Evolutionary conservation across 1,140 invertebrate species (phyloP).

Genomic region (Cylas formicarius): DNA sequence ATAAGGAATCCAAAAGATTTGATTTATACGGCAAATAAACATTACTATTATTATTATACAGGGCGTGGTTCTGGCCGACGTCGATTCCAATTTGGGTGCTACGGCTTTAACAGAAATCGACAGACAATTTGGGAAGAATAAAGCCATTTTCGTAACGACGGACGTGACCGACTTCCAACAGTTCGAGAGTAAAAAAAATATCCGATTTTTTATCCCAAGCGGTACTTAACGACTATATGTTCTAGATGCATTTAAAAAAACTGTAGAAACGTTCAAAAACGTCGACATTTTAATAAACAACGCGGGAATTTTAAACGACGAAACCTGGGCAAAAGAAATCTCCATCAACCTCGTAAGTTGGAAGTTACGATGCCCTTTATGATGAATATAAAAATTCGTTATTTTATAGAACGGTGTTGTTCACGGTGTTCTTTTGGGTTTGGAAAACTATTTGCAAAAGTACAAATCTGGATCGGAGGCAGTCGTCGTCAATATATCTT

Average conservation of each 20-base stretch:
- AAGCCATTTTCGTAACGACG: conserved; percentile 55
- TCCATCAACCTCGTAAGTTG: conserved; percentile 45
- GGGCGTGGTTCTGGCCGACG: conserved; percentile 25
- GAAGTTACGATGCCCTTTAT: too few relatives aligned
- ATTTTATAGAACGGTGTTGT: conserved; percentile 29
- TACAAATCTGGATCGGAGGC: conserved; percentile 30
- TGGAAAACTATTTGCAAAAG: conserved; percentile 32
- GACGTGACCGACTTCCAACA: too few relatives aligned
- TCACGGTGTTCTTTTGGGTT: conserved; percentile 27
- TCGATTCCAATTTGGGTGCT: conserved; percentile 10
- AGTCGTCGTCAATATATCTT: conserved; percentile 32
- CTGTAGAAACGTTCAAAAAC: conserved; percentile 29
- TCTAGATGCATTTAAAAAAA: conserved; percentile 34
- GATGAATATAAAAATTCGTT: too few relatives aligned
- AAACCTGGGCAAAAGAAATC: conserved; percentile 44
- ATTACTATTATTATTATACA: too few relatives aligned
- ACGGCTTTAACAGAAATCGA: conserved; percentile 15
- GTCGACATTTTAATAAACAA: conserved; percentile 40
- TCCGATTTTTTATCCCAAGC: too few relatives aligned
- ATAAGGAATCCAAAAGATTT: too few relatives aligned
- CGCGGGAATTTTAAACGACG: conserved; percentile 46
- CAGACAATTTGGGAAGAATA: conserved; percentile 44
- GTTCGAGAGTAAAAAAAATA: too few relatives aligned
- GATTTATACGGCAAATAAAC: too few relatives aligned
- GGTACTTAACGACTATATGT: too few relatives aligned